Evolutionary conservation across 2,797 vertebrate genomes (phyloP).

Genomic region (Gymnocypris eckloni): DNA sequence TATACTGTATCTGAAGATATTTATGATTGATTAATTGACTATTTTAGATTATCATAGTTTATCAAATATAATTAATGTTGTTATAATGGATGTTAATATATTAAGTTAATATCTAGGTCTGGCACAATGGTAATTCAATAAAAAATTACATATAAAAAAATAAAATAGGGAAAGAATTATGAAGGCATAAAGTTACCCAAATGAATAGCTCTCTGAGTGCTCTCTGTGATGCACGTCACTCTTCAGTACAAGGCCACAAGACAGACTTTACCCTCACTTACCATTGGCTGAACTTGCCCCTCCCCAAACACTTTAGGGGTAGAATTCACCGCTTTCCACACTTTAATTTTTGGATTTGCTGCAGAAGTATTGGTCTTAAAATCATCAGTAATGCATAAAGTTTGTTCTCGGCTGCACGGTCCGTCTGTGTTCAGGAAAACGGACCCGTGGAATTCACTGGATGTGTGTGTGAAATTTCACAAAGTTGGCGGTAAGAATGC

Average conservation of each 20-base stretch:
- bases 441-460: background rate
- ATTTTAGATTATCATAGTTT: background rate
- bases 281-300: conserved; percentile 45
- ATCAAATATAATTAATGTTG: background rate
- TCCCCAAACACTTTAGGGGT: background rate
- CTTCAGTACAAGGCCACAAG: background rate
- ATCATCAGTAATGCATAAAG: conserved; percentile 64
- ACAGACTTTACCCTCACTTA: conserved; percentile 36
- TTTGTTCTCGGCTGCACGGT: conserved; percentile 30
- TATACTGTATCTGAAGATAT: too few relatives aligned
- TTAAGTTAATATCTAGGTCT: background rate
- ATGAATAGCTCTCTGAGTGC: background rate
- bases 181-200: background rate
- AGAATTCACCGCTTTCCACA: background rate
- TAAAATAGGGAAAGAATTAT: background rate
- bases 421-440: conserved; percentile 43
- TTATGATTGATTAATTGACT: background rate
- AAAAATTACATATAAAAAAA: background rate
- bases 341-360: background rate
- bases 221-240: background rate
- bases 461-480: conserved; percentile 62
- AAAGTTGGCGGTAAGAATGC: conserved; percentile 18
- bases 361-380: background rate
- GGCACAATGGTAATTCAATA: background rate
- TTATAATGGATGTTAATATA: background rate